Percentiles rank a stretch among this genome's conserved stretches.
Evolutionary conservation across 2,797 vertebrate genomes (phyloP).

Genomic region (Acanthornis magna): DNA sequence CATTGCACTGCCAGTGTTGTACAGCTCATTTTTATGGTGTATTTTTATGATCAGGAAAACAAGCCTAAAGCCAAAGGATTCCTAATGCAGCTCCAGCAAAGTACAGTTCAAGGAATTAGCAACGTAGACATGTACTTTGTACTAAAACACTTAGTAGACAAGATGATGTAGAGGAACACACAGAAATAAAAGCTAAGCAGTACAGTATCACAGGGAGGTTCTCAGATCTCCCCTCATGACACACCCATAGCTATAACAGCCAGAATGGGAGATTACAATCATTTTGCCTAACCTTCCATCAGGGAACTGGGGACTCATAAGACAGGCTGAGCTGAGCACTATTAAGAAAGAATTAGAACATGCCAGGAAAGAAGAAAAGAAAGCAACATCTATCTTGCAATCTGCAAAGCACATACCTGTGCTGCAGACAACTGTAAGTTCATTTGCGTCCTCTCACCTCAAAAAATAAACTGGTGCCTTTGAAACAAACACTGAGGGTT

Average conservation of each 20-base stretch:
- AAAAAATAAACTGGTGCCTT: background rate
- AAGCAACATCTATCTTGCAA: background rate
- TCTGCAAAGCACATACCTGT: background rate
- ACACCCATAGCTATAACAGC: background rate
- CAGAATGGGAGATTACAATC: background rate
- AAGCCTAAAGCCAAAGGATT: background rate
- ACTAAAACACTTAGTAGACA: background rate
- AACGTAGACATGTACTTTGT: fast-evolving
- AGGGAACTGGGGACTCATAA: background rate
- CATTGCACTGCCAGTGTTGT: background rate
- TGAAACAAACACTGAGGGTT: background rate
- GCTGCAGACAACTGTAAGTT: background rate
- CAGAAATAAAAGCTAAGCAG: background rate
- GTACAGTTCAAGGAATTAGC: background rate
- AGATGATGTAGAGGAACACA: background rate
- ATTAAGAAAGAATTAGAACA: background rate
- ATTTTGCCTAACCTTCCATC: background rate
- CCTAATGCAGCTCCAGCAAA: background rate
- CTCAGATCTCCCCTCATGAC: background rate
- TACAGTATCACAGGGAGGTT: background rate
- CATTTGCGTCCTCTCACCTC: background rate
- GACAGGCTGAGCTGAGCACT: background rate
- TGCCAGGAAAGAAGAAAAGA: background rate
- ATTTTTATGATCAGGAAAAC: background rate
- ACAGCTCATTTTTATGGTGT: too few relatives aligned